These are phyloP conservation scores for Orthonychiurus folsomi DNA, from an alignment of 2,888 invertebrate genomes.

Conservation along the genomic window DNA sequence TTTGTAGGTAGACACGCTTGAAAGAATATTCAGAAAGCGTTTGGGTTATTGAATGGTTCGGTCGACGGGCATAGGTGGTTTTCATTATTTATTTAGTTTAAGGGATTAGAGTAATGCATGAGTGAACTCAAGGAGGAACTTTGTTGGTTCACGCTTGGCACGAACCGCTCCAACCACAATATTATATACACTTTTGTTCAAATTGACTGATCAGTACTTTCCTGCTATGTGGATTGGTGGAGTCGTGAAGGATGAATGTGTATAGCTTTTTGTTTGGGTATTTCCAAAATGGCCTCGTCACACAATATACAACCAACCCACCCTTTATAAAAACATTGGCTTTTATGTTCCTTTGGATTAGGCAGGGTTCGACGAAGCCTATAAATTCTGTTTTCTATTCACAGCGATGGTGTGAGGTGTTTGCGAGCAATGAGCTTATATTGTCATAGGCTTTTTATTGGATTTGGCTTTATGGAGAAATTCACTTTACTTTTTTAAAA, in stretches of 20 bases:
- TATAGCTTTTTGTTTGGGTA: slow-evolving; percentile 9
- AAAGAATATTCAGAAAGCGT: too few relatives aligned
- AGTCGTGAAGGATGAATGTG: slow-evolving; percentile 4
- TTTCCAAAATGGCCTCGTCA: slow-evolving; percentile 20
- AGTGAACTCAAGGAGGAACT: background rate
- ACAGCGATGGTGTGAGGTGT: background rate
- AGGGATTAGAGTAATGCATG: background rate
- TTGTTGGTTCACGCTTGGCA: background rate
- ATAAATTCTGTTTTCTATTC: slow-evolving; percentile 4
- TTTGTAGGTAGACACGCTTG: too few relatives aligned
- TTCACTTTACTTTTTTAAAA: too few relatives aligned
- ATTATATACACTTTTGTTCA: background rate
- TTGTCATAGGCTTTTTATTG: too few relatives aligned
- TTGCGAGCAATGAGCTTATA: too few relatives aligned
- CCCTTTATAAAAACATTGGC: slow-evolving; percentile 18
- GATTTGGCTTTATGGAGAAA: too few relatives aligned
- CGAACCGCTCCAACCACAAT: background rate
- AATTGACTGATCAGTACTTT: slow-evolving; percentile 8
- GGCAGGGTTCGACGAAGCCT: background rate
- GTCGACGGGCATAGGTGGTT: too few relatives aligned
- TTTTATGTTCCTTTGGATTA: background rate
- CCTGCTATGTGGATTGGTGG: background rate
- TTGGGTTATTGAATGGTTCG: too few relatives aligned
- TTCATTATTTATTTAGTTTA: background rate
- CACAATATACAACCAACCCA: slow-evolving; percentile 15